These are phyloP conservation scores for Enoplosus armatus DNA, from an alignment of 2,797 vertebrate genomes.

Conservation along the genomic window DNA sequence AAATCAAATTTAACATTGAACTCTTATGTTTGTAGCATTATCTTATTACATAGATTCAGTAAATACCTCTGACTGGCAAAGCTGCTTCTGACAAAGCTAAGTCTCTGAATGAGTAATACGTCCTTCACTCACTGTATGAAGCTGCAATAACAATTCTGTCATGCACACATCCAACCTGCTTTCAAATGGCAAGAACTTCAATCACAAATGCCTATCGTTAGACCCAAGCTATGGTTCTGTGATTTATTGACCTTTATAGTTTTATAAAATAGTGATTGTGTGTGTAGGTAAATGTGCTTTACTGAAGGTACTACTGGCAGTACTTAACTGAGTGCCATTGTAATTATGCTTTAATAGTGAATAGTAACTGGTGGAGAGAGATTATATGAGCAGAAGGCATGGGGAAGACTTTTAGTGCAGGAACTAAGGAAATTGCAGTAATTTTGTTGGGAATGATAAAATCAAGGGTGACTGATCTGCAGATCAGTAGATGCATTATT, in stretches of 20 bases:
- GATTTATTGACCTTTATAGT: too few relatives aligned
- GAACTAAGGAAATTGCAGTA: not conserved
- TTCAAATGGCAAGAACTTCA: not conserved
- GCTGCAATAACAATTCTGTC: not conserved
- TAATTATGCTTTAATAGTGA: not conserved
- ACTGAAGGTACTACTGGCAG: too few relatives aligned
- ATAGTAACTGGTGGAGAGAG: not conserved
- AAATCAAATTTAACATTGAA: not conserved
- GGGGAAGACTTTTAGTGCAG: not conserved
- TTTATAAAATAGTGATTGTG: too few relatives aligned
- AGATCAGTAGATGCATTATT: not conserved
- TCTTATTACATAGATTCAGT: not conserved
- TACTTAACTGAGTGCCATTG: too few relatives aligned
- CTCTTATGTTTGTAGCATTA: not conserved
- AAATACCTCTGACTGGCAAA: not conserved
- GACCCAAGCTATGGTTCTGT: too few relatives aligned
- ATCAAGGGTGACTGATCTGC: not conserved
- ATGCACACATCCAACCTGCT: not conserved
- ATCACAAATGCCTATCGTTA: not conserved
- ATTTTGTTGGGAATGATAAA: not conserved
- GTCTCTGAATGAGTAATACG: not conserved
- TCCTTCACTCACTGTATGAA: not conserved
- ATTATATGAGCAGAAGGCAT: not conserved
- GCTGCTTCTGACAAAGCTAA: not conserved
- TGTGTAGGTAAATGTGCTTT: too few relatives aligned